Evolutionary conservation across 1,140 invertebrate genomes (phyloP), one percentile per base, ranked within the genome.

Genomic region (Medauroidea extradentata): DNA sequence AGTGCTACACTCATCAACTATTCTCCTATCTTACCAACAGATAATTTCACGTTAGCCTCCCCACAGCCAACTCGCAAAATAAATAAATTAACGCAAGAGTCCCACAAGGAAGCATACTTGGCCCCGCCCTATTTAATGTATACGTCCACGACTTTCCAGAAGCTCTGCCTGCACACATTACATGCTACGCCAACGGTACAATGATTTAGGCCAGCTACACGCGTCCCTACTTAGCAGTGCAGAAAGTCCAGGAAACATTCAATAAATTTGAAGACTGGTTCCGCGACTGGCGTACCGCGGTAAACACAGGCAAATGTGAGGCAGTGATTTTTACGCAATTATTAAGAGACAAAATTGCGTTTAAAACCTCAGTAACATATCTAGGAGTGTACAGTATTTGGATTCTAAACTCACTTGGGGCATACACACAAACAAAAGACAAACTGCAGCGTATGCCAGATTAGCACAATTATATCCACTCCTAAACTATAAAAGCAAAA

Each of bases 131-230:
- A 16, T 62, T 59, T 24, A 50, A 11, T n/a, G 16, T 62, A 2
- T 61, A 61, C 14, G 54, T 59, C 7, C 53, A 59, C 25, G 61
- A 62, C 29, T 18, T 62, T 3, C 61, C 61, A 23, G 2, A 5
- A 19, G 13, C 24, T 3, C 21, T n/a, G n/a, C n/a, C n/a, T n/a
- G n/a, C n/a, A n/a, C n/a, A n/a, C n/a, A n/a, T n/a, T n/a, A n/a
- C n/a, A n/a, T 54, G 53, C 21, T 62, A 51, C 46, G 61, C n/a
- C n/a, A 53, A 62, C 39, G 61, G 57, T 41, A 62, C 23, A 2
- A 27, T 27, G 16, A 9, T 52, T 4, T 29, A 23, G 4, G 50
- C 50, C n/a, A 23, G 19, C 19, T 29, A 4, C 24, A 24, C 18
- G n/a, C 18, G 25, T 4, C 21, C 25, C 8, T 16, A 52, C 21